A percentile compares a stretch with the other conserved stretches of the same genome.
Evolutionary conservation across 2,888 invertebrate genomes (phyloP).

Genomic region (Drosophila glabriapex): DNA sequence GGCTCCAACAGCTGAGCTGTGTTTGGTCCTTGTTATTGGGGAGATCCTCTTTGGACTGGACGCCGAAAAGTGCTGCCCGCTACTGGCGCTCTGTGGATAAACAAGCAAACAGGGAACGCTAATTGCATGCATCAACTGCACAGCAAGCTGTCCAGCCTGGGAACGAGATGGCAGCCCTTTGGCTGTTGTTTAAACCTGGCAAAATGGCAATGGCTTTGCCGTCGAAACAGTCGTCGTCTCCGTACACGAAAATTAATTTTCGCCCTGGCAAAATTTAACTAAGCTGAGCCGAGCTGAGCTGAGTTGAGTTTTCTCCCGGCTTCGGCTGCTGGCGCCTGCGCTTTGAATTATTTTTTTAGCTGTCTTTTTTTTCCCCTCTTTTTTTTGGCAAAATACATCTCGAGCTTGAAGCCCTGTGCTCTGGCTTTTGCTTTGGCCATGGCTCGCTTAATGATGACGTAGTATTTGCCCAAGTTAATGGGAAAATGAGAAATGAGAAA

Average conservation of each 20-base stretch:
- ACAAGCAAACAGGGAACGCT: conserved; percentile 43
- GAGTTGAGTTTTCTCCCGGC: conserved; percentile 32
- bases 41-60: conserved; percentile 18
- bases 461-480: conserved; percentile 68
- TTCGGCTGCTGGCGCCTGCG: conserved; percentile 24
- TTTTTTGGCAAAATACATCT: conserved; percentile 11
- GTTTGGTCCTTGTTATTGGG: conserved; percentile 12
- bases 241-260: conserved; percentile 56
- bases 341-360: not conserved
- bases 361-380: not conserved
- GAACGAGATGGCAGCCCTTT: conserved; percentile 40
- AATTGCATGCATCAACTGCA: conserved; percentile 55
- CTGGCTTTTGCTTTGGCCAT: conserved; percentile 31
- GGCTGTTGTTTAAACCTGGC: not conserved
- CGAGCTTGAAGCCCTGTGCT: conserved; percentile 19
- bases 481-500: conserved; percentile 64
- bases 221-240: conserved; percentile 23
- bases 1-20: not conserved
- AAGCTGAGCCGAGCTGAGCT: conserved; percentile 58
- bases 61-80: conserved; percentile 29
- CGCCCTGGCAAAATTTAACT: conserved; percentile 44
- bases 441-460: conserved; percentile 66
- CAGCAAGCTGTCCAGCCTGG: conserved; percentile 46
- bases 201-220: conserved; percentile 25
- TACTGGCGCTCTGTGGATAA: conserved; percentile 32